Conservation (phyloP, 2,113 vertebrate genomes). For the Dasyurus viverrinus region DNA sequence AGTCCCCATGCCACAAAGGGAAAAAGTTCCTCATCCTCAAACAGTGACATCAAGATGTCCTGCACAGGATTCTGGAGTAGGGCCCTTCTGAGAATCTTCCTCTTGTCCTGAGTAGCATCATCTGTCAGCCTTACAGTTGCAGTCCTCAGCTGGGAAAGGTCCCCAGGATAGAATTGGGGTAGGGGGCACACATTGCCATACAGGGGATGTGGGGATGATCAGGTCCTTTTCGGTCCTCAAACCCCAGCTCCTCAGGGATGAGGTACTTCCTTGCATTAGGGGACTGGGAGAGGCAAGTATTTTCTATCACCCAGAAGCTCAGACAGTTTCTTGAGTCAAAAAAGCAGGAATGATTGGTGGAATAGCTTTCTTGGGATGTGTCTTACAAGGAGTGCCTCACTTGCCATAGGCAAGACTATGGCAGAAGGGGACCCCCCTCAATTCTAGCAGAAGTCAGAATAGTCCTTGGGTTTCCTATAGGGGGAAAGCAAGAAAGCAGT, state of each 20-base stretch:
- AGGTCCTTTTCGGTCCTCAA: too few species aligned
- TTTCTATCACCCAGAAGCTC: neutral
- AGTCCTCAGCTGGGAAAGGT: neutral
- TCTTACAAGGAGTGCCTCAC: slow-evolving; percentile 36
- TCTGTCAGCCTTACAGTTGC: neutral
- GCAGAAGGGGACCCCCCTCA: neutral
- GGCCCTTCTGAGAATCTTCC: neutral
- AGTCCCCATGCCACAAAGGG: neutral
- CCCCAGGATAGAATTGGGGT: neutral
- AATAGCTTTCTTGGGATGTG: slow-evolving; percentile 44
- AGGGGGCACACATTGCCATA: neutral
- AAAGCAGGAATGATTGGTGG: neutral
- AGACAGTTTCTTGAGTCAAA: neutral
- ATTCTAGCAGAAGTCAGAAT: neutral
- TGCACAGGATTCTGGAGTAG: neutral
- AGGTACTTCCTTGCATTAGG: slow-evolving; percentile 2
- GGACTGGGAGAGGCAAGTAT: neutral
- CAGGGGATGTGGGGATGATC: neutral
- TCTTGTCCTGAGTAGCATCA: neutral
- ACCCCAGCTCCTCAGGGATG: neutral
- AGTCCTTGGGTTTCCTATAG: slow-evolving; percentile 60
- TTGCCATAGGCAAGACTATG: neutral
- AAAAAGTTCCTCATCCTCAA: neutral
- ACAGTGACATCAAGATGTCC: neutral
- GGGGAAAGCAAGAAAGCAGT: neutral